Conservation (phyloP, 2,113 vertebrate species). For the Chelonoidis abingdonii region DNA sequence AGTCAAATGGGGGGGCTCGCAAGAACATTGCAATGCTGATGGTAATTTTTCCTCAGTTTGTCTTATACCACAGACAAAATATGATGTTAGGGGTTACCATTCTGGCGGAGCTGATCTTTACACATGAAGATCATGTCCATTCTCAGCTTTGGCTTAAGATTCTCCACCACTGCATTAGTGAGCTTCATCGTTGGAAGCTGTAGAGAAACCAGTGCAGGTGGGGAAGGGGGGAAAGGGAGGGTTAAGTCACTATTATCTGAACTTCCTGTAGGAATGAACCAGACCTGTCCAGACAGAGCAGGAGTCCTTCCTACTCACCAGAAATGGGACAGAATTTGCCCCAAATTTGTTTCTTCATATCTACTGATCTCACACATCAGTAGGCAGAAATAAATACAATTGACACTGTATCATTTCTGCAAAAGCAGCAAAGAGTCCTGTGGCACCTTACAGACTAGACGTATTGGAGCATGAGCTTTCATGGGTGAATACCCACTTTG, state of each 20-base stretch:
- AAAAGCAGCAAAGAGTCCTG: too few species aligned
- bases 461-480: too few species aligned
- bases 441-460: too few species aligned
- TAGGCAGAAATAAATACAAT: not conserved
- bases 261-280: not conserved
- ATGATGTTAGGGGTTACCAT: not conserved
- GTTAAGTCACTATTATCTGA: not conserved
- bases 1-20: not conserved
- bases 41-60: not conserved
- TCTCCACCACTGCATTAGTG: not conserved
- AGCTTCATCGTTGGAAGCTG: not conserved
- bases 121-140: not conserved
- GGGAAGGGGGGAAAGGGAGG: too few species aligned
- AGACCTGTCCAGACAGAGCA: not conserved
- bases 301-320: not conserved
- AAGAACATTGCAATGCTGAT: not conserved
- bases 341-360: not conserved
- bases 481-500: too few species aligned
- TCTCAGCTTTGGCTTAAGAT: not conserved
- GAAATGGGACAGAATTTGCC: not conserved
- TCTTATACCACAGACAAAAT: constrained; percentile 15
- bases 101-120: not conserved
- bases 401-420: not conserved
- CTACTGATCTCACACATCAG: not conserved
- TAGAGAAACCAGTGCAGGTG: not conserved